A percentile compares a stretch with the other conserved stretches of the same genome.
phyloP scores from a whole-genome alignment of 2,113 vertebrate species.

The Ictidomys tridecemlineatus region DNA sequence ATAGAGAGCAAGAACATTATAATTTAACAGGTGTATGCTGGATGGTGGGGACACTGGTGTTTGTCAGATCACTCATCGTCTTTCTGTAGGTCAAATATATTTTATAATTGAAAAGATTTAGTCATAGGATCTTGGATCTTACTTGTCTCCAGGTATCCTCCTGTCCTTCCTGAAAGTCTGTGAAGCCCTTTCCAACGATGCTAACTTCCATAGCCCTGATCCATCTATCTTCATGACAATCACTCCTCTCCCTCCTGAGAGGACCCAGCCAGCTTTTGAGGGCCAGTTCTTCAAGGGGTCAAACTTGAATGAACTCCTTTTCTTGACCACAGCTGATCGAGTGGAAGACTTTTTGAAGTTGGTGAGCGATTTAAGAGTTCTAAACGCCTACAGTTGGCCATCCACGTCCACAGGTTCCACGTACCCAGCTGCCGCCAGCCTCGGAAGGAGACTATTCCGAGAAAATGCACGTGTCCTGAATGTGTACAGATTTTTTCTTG shows the following conservation, averaged over 20 bases:
- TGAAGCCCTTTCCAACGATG: background rate
- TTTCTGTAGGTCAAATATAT: background rate
- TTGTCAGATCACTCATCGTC: background rate
- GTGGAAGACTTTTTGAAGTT: background rate
- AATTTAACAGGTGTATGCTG: background rate
- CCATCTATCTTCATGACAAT: background rate
- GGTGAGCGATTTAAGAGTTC: background rate
- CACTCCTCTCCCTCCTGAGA: background rate
- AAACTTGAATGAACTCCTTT: slow-evolving; percentile 64
- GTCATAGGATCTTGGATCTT: background rate
- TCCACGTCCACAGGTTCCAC: background rate
- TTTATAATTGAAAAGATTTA: background rate
- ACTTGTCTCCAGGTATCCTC: background rate
- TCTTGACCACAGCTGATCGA: slow-evolving; percentile 43
- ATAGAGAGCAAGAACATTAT: background rate
- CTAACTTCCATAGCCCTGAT: background rate
- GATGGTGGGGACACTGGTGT: no score
- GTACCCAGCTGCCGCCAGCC: background rate
- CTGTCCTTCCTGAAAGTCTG: no score
- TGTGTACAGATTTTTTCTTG: no score
- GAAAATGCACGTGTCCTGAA: background rate
- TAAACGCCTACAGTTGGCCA: background rate
- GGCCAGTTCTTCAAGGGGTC: slow-evolving; percentile 3
- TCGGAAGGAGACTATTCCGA: background rate
- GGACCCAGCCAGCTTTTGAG: slow-evolving; percentile 42